Conservation (phyloP, 1,140 invertebrate species). For the Ceratina australensis region DNA sequence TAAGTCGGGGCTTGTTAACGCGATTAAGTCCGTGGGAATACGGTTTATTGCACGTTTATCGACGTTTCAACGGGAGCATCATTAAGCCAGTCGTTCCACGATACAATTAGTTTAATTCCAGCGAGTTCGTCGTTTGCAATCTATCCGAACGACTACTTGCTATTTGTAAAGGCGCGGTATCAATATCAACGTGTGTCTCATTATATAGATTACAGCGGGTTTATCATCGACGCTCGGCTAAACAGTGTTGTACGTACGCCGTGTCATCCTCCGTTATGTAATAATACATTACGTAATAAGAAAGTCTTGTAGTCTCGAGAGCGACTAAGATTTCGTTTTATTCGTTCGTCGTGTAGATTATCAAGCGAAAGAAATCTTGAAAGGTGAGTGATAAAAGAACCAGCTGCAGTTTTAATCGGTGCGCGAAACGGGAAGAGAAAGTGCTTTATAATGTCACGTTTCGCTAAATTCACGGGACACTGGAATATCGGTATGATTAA, state of each 20-base stretch:
- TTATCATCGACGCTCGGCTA: not conserved
- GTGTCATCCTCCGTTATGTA: too few species aligned
- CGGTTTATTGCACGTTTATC: constrained; percentile 2
- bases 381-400: not conserved
- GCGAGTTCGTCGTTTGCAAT: too few species aligned
- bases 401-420: not conserved
- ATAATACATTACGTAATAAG: too few species aligned
- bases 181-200: too few species aligned
- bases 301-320: not conserved
- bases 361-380: too few species aligned
- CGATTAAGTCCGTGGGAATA: not conserved
- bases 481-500: not conserved
- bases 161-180: too few species aligned
- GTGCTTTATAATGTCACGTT: constrained; percentile 28
- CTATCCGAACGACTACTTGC: too few species aligned
- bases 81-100: not conserved
- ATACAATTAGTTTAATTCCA: not conserved
- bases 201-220: too few species aligned
- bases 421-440: constrained; percentile 42
- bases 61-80: not conserved
- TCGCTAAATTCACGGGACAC: constrained; percentile 4
- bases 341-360: too few species aligned
- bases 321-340: too few species aligned
- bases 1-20: constrained; percentile 6
- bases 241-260: not conserved